Conservation (phyloP, 2,797 vertebrate species). For the Bovichtus diacanthus region DNA sequence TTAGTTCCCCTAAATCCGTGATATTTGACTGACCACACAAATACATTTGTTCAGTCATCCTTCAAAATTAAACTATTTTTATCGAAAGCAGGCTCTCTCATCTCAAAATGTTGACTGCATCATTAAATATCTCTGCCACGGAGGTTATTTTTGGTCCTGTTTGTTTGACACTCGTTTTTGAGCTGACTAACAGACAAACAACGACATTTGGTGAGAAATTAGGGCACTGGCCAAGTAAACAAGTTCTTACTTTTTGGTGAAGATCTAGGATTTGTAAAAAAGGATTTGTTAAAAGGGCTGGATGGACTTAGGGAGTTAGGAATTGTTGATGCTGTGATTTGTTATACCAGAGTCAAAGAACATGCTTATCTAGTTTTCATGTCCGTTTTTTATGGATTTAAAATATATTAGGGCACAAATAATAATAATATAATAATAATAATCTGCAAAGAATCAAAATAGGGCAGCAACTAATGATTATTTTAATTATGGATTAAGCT, state of each 20-base stretch:
- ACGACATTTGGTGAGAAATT: conserved; percentile 10
- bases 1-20: neutral
- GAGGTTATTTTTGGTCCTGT: conserved; percentile 5
- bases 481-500: neutral
- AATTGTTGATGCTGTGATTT: neutral
- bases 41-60: neutral
- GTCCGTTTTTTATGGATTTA: neutral
- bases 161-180: conserved; percentile 13
- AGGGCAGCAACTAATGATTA: neutral
- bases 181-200: conserved; percentile 11
- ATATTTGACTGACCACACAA: neutral
- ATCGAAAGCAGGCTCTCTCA: neutral
- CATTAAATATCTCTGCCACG: neutral
- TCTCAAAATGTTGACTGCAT: conserved; percentile 7
- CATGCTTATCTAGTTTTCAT: neutral
- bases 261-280: neutral
- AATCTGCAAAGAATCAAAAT: neutral
- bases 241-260: conserved; percentile 3
- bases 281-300: neutral
- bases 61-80: neutral
- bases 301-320: neutral
- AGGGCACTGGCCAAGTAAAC: neutral
- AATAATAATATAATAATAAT: too few relatives aligned
- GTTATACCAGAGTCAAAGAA: neutral
- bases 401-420: neutral